Conservation (phyloP, 1,140 invertebrate genomes). For the Meloidogyne chitwoodi region DNA sequence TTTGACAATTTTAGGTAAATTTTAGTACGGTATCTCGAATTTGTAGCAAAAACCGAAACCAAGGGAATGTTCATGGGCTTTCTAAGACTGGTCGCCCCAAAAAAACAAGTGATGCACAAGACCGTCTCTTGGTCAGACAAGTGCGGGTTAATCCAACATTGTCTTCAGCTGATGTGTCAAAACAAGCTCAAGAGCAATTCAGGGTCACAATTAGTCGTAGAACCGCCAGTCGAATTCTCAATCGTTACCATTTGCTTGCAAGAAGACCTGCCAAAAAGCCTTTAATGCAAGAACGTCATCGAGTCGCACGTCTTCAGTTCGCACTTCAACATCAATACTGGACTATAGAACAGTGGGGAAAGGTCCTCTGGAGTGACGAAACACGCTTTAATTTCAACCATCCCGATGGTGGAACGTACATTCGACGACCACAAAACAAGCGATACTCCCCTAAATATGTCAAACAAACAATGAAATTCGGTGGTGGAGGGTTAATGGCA, state of each 20-base stretch:
- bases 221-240: constrained; percentile 22
- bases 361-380: constrained; percentile 45
- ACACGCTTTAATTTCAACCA: constrained; percentile 39
- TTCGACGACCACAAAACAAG: constrained; percentile 32
- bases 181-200: constrained; percentile 1
- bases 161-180: constrained; percentile 14
- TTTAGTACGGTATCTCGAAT: neutral
- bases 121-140: constrained; percentile 1
- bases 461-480: constrained; percentile 60
- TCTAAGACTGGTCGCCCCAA: constrained; percentile 8
- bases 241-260: neutral
- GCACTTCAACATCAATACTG: constrained; percentile 28
- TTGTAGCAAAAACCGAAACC: neutral
- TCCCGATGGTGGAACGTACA: constrained; percentile 22
- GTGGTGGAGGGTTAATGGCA: constrained; percentile 54
- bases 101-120: constrained; percentile 10
- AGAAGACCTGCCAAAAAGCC: constrained; percentile 20
- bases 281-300: constrained; percentile 8
- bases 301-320: constrained; percentile 21
- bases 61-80: neutral
- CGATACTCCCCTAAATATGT: constrained; percentile 35
- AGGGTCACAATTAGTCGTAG: constrained; percentile 2
- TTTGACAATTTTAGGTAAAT: too few relatives aligned
- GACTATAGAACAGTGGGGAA: constrained; percentile 30
- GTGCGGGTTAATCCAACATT: constrained; percentile 4